Base-by-base conservation (phyloP, 2,888 invertebrate species). In the Standfussiana lucernea region DNA sequence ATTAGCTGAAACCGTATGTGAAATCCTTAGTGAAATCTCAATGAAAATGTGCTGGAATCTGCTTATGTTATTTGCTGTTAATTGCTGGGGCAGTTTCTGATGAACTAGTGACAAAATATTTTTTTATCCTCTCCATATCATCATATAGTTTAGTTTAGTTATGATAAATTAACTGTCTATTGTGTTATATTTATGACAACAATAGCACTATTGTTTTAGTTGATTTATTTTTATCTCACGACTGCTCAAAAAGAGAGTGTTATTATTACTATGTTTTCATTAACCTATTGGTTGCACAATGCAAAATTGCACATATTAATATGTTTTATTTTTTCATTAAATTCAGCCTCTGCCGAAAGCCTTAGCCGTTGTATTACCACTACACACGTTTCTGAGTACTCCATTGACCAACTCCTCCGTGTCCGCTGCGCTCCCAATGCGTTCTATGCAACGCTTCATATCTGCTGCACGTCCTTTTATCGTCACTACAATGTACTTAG, bases 391-490 rank as follows among this genome's bases (percentile, higher is more conserved):
- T 42, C 24, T 65, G 65, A 69, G 59, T 24, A 35, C 66, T 83
- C 72, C 75, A 80, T 80, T 72, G 7, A n/a, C 40, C 50, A n/a
- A 24, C 35, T 64, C 15, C 24, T 80, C 83, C 15, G 11, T 72
- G 70, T 0, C 45, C 15, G 21, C 65, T 66, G 80, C 45, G 80
- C 68, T 72, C 74, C 64, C 84, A 75, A 70, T 80, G 74, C 66
- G 64, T 84, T 56, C 72, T 71, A 71, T 76, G 77, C 72, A 75
- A 67, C 85, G 83, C 64, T 84, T 81, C 85, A 84, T 84, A 84
- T 84, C 84, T 84, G 72, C 64, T 73, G 74, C 84, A 84, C 76
- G 75, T 84, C 81, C 77, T 84, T 76, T 84, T 81, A 84, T 84
- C 66, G 72, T 65, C 40, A 56, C 62, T 68, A 77, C 77, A 84